Percentiles rank a stretch among this genome's conserved stretches.
Evolutionary conservation across 35 echinoderm and acorn worm genomes (phyloP).

Genomic region (Apostichopus japonicus): DNA sequence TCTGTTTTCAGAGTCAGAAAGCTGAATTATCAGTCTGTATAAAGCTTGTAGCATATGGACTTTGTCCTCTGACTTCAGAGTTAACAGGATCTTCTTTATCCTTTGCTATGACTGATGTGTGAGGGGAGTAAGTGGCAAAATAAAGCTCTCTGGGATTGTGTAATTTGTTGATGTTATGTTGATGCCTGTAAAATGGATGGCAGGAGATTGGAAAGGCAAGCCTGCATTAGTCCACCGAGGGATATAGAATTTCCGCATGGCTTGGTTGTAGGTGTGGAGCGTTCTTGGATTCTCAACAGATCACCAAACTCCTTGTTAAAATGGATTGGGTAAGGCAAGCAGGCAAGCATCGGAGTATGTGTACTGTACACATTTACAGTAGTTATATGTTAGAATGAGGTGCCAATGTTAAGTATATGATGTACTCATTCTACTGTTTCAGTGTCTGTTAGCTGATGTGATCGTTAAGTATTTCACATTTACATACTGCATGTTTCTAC

Average conservation of each 20-base stretch:
- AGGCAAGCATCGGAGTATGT: too few species aligned
- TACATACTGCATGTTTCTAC: too few species aligned
- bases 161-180: background rate
- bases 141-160: background rate
- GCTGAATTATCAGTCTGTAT: background rate
- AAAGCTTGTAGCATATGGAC: conserved; percentile 14
- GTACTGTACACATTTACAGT: too few species aligned
- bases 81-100: background rate
- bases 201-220: conserved; percentile 8
- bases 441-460: too few species aligned
- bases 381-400: too few species aligned
- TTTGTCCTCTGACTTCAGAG: background rate
- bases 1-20: conserved; percentile 1
- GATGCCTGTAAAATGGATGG: background rate
- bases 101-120: background rate
- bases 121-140: background rate
- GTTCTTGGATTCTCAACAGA: background rate
- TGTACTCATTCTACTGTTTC: too few species aligned
- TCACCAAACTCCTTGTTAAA: conserved; percentile 10
- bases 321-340: conserved; percentile 2
- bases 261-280: background rate
- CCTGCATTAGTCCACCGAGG: background rate
- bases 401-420: too few species aligned
- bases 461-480: too few species aligned
- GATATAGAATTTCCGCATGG: conserved; percentile 12